Conservation (phyloP, 2,113 vertebrate genomes). For the Scopus umbretta region DNA sequence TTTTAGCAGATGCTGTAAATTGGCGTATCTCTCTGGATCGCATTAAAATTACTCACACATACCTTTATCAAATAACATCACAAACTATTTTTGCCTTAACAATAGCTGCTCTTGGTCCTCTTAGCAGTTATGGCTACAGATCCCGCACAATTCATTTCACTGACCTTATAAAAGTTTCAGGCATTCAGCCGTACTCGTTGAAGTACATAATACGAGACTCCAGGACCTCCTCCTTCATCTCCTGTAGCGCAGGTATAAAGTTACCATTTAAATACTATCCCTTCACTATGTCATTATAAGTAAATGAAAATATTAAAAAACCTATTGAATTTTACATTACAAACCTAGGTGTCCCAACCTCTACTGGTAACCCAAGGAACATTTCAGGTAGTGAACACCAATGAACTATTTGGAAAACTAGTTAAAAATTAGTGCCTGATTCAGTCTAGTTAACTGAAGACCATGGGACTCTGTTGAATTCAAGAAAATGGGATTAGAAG, state of each 20-base stretch:
- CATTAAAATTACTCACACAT: background rate
- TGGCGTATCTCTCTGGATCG: background rate
- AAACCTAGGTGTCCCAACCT: background rate
- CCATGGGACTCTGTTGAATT: background rate
- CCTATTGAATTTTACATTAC: background rate
- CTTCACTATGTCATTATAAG: background rate
- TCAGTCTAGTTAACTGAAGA: background rate
- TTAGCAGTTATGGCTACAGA: background rate
- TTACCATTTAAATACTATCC: background rate
- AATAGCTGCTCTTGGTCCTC: background rate
- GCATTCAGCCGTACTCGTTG: background rate
- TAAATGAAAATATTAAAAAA: background rate
- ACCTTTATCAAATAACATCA: background rate
- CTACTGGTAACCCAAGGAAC: background rate
- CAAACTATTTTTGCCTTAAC: background rate
- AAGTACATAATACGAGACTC: rapidly evolving
- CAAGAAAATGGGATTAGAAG: background rate
- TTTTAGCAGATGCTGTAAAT: background rate
- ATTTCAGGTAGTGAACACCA: background rate
- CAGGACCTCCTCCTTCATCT: background rate
- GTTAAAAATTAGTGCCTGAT: background rate
- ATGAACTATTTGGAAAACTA: background rate
- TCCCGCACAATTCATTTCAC: background rate
- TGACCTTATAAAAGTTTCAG: background rate
- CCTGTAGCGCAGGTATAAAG: background rate